phyloP scores from a whole-genome alignment of 2,113 vertebrate species.

The Lipophrys pholis region DNA sequence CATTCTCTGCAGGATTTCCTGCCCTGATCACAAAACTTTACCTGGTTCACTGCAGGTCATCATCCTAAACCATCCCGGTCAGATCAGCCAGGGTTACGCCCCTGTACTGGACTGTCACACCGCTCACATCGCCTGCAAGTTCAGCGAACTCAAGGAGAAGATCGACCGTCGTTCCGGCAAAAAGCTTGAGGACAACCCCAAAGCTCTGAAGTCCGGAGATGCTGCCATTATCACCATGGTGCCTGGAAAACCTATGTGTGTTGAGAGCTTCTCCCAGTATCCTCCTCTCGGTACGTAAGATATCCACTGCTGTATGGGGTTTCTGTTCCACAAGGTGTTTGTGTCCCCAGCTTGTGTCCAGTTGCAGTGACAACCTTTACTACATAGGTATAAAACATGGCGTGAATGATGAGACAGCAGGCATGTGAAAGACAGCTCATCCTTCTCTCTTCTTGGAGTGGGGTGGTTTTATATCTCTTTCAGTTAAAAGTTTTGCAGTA shows the following conservation, averaged over 20 bases:
- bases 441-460: no score
- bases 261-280: slow-evolving; percentile 85
- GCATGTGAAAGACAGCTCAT: no score
- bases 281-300: slow-evolving; percentile 82
- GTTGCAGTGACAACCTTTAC: no score
- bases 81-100: slow-evolving; percentile 82
- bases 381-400: no score
- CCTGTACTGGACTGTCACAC: slow-evolving; percentile 86
- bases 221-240: slow-evolving; percentile 84
- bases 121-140: slow-evolving; percentile 85
- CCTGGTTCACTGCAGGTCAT: slow-evolving; percentile 78
- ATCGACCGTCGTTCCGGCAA: slow-evolving; percentile 84
- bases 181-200: slow-evolving; percentile 85
- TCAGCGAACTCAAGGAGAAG: slow-evolving; percentile 86
- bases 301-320: no score
- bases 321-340: no score
- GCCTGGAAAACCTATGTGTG: slow-evolving; percentile 84
- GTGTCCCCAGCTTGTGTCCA: no score
- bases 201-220: slow-evolving; percentile 84
- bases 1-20: no score
- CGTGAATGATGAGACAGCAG: no score
- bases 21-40: no score
- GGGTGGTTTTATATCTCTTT: no score
- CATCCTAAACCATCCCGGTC: slow-evolving; percentile 85
- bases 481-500: no score